Evolutionary conservation across 35 echinoderm and acorn worm genomes (phyloP).

Genomic region (Eucidaris tribuloides): DNA sequence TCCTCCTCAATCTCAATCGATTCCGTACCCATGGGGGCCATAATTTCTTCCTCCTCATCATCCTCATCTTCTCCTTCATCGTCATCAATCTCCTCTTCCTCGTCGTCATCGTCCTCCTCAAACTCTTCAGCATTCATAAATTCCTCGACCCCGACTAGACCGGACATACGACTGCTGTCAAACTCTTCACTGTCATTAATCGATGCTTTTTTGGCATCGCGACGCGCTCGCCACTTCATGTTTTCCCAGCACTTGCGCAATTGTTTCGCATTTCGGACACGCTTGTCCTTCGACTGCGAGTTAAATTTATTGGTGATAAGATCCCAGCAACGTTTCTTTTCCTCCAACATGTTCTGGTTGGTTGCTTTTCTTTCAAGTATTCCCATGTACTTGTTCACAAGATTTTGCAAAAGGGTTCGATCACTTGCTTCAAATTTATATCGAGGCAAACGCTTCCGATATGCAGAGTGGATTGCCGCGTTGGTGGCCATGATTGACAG

Average conservation of each 20-base stretch:
- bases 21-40: conserved; percentile 11
- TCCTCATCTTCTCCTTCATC: neutral
- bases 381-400: conserved; percentile 17
- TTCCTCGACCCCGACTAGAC: neutral
- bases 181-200: no score
- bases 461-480: no score
- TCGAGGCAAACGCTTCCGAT: neutral
- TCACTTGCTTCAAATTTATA: conserved; percentile 24
- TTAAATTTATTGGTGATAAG: conserved; percentile 15
- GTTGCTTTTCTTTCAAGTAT: neutral
- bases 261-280: conserved; percentile 19
- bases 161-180: neutral
- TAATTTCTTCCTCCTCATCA: neutral
- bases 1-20: conserved; percentile 5
- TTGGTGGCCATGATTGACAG: no score
- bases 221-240: conserved; percentile 16
- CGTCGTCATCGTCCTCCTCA: neutral
- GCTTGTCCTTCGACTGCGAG: neutral
- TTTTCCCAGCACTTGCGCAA: conserved; percentile 26
- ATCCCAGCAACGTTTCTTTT: conserved; percentile 8
- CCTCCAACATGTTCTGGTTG: conserved; percentile 17
- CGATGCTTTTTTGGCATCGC: neutral
- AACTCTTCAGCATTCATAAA: neutral
- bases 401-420: conserved; percentile 16
- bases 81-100: neutral